These are phyloP conservation scores for Penaeus chinensis DNA, from an alignment of 1,140 invertebrate genomes.

Conservation along the genomic window DNA sequence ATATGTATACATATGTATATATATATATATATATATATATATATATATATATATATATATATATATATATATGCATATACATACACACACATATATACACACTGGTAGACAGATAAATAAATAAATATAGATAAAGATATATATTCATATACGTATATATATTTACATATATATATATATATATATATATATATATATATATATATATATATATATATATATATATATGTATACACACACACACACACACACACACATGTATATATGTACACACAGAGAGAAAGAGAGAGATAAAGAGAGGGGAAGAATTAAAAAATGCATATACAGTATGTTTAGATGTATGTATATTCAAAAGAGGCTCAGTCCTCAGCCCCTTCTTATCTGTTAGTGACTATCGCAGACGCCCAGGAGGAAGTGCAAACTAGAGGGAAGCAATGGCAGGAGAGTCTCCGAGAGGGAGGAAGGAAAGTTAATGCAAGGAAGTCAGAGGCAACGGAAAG, in stretches of 20 bases:
- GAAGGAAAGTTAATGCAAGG: no score
- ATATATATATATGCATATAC: background rate
- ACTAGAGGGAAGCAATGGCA: no score
- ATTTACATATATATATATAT: conserved; percentile 9
- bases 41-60: conserved; percentile 24
- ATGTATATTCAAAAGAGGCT: no score
- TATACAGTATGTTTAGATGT: no score
- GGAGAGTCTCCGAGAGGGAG: no score
- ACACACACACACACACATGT: background rate
- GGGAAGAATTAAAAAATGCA: no score
- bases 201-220: background rate
- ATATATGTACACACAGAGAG: background rate
- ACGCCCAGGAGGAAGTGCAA: no score
- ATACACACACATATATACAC: background rate
- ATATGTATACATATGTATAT: background rate
- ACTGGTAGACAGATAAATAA: background rate
- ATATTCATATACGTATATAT: background rate
- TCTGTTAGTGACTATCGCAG: no score
- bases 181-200: conserved; percentile 5
- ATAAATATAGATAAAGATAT: background rate
- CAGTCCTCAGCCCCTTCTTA: no score
- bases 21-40: no score
- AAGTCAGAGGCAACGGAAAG: no score
- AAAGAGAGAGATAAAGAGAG: no score
- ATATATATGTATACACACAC: background rate